Base-by-base conservation (phyloP, 2,888 invertebrate species). In the Aleiodes alternator region DNA sequence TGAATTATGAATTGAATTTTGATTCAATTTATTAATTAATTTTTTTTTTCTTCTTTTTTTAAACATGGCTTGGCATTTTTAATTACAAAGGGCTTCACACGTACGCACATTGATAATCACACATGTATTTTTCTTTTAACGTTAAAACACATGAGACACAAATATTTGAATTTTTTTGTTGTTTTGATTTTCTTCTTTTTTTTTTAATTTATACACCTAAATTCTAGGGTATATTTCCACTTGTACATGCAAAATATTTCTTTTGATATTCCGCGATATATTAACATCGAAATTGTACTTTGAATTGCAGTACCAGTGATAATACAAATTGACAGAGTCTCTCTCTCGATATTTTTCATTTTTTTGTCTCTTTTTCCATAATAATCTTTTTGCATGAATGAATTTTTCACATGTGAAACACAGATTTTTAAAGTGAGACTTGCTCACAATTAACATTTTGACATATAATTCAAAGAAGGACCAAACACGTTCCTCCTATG, bases 121-220 rank as follows among this genome's bases (percentile, higher is more conserved):
- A 73, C 73, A 78, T 71, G 51, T 75, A 76, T 75, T 57, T 14
- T 70, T 23, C 23, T 75, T 75, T 34, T 75, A 77, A 80, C 75
- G 64, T 50, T 75, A 76, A 78, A 75, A 78, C 74, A 80, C 69
- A 43, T 78, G 74, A 77, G 72, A 78, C 78, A 80, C 76, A n/a
- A 73, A 80, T 75, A 78, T 12, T 64, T 64, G 43, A 61, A 11
- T 76, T 79, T 75, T 31, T 55, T 69, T 69, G n/a, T 69, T 61
- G 51, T 61, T 72, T 61, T 51, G 14, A 29, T 68, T 68, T 66
- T 77, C 59, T 38, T 71, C 59, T 59, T 68, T 73, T 57, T 57
- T 43, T 51, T 76, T 76, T 66, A 48, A 69, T 75, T 66, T 72
- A 73, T 76, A 77, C 31, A 72, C 64, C 77, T 79, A 77, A 56